Conservation (phyloP, 2,888 invertebrate genomes). For the Netelia virgata region DNA sequence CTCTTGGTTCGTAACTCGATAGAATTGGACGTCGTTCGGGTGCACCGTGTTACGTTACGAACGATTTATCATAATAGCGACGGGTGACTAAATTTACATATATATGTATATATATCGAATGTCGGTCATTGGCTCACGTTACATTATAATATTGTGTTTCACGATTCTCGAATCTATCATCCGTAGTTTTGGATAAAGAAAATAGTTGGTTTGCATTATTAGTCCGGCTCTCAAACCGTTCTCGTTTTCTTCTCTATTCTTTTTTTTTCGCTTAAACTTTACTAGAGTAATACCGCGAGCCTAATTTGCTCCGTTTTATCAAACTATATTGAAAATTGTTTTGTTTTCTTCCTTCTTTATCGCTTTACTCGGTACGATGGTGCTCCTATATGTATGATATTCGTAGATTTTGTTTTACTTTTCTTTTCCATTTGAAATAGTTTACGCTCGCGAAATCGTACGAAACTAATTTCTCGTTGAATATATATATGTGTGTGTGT, state of each 20-base stretch:
- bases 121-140: conserved; percentile 36
- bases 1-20: conserved; percentile 63
- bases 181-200: conserved; percentile 53
- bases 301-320: conserved; percentile 73
- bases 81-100: conserved; percentile 42
- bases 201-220: conserved; percentile 57
- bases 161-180: conserved; percentile 46
- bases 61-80: conserved; percentile 52
- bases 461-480: conserved; percentile 78
- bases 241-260: background rate
- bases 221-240: conserved; percentile 43
- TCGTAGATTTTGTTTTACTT: conserved; percentile 63
- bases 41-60: conserved; percentile 39
- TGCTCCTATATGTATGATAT: conserved; percentile 66
- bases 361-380: conserved; percentile 65
- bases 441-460: conserved; percentile 75
- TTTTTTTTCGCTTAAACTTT: conserved; percentile 31
- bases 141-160: background rate
- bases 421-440: conserved; percentile 37
- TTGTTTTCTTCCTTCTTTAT: conserved; percentile 3
- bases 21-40: conserved; percentile 61
- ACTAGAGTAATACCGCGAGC: conserved; percentile 65
- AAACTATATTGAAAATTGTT: conserved; percentile 71
- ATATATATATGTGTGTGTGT: conserved; percentile 68
- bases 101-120: conserved; percentile 36